Evolutionary conservation across 1,140 invertebrate genomes (phyloP), one percentile per base, ranked within the genome.

Genomic region (Chironomus tepperi): DNA sequence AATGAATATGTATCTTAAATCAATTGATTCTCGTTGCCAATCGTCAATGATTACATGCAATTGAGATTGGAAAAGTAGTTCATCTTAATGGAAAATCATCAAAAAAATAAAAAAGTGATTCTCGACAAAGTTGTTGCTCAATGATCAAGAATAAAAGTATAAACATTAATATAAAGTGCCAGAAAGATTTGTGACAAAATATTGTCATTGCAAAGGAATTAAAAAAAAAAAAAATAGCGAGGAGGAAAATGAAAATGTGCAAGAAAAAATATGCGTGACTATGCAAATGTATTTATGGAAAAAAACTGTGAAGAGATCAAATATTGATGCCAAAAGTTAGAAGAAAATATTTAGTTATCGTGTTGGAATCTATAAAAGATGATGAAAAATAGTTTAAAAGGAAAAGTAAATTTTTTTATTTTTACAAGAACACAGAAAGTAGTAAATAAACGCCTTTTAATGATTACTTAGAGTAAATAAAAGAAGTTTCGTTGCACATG

Each of bases 231-330:
- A 1, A 34, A 34, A 2, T 5, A 5, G 24, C 24, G 24, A 34
- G 24, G 5, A 57, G 47, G 47, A 57, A 57, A 34, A 34, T 34
- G 24, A 34, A 57, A 57, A 57, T 57, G n/a, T 57, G 47, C 47
- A 12, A 57, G n/a, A 57, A 5, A n/a, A 57, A 57, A 57, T 57
- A 57, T 12, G n/a, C n/a, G 47, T 57, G 47, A 57, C 47, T 57
- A n/a, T 57, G 47, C 47, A 57, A 34, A 15, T 57, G n/a, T 57
- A n/a, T 57, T 57, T 12, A 57, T 57, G 47, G 47, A 57, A n/a
- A n/a, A 57, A 57, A 57, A 57, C 8, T 57, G 47, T 57, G 47
- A 57, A 57, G n/a, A 57, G 47, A 57, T 57, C 47, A 57, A 57
- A 57, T 57, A 12, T 12, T 5, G 47, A 57, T 57, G 12, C n/a